These are phyloP conservation scores for Drosophila varians DNA, from an alignment of 1,140 invertebrate species.

Conservation along the genomic window DNA sequence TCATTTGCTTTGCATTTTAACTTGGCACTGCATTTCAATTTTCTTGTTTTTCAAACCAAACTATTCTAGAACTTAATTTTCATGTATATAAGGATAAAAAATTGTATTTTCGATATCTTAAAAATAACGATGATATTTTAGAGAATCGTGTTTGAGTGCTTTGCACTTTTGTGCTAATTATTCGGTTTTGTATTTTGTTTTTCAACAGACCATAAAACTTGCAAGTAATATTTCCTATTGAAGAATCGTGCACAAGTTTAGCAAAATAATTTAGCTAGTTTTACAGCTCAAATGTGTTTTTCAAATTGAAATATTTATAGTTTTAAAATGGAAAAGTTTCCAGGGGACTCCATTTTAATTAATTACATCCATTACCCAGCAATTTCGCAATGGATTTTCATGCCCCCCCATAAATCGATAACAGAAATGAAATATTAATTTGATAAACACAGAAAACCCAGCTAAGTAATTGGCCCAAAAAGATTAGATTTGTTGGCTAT, in stretches of 20 bases:
- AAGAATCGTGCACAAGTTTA: conserved; percentile 13
- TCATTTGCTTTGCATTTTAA: conserved; percentile 17
- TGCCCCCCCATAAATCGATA: conserved; percentile 18
- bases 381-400: not conserved
- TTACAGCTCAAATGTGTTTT: not conserved
- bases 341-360: not conserved
- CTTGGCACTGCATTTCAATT: not conserved
- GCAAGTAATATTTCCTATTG: conserved; percentile 11
- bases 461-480: conserved; percentile 34
- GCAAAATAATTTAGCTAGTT: not conserved
- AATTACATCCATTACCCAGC: not conserved
- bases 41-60: not conserved
- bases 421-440: conserved; percentile 6
- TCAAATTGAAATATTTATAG: not conserved
- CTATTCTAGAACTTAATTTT: not conserved
- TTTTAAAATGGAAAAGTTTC: no score
- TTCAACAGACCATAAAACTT: not conserved
- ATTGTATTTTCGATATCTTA: not conserved
- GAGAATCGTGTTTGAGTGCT: conserved; percentile 13
- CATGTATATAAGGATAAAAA: no score
- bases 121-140: no score
- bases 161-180: conserved; percentile 35
- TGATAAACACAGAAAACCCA: conserved; percentile 28
- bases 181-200: conserved; percentile 19
- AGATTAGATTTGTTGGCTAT: conserved; percentile 22